Percentiles rank a stretch among this genome's conserved stretches.
Evolutionary conservation across 2,888 invertebrate species (phyloP).

Genomic region (Sturmia bella): DNA sequence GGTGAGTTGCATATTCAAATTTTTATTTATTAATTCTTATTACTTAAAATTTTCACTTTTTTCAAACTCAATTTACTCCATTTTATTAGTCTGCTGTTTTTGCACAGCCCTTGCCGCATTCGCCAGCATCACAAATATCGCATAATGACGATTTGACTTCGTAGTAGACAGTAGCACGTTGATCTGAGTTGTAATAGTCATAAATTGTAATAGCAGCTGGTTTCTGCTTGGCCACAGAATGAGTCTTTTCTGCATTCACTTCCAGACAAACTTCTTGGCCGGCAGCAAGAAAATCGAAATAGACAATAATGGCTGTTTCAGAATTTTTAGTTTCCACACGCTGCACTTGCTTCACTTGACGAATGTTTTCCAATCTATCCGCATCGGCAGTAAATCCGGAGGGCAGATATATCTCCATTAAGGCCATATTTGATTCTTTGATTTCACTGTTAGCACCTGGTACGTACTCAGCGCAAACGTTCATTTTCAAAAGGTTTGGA

Average conservation of each 20-base stretch:
- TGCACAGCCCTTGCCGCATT: slow-evolving; percentile 80
- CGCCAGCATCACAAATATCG: slow-evolving; percentile 90
- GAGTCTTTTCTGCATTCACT: slow-evolving; percentile 90
- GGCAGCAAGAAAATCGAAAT: slow-evolving; percentile 86
- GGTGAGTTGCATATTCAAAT: neutral
- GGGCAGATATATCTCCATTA: slow-evolving; percentile 93
- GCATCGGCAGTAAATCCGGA: slow-evolving; percentile 94
- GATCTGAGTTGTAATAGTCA: slow-evolving; percentile 93
- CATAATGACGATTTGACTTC: slow-evolving; percentile 85
- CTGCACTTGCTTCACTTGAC: slow-evolving; percentile 82
- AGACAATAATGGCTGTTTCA: slow-evolving; percentile 85
- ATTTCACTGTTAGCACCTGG: slow-evolving; percentile 71
- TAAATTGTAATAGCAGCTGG: slow-evolving; percentile 92
- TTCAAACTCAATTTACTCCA: neutral
- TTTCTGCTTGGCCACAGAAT: slow-evolving; percentile 93
- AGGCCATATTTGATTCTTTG: slow-evolving; percentile 91
- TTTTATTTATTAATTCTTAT: neutral
- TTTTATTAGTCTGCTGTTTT: neutral
- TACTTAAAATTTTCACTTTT: neutral
- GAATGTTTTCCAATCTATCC: slow-evolving; percentile 86
- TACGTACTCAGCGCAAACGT: slow-evolving; percentile 89
- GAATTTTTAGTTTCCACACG: slow-evolving; percentile 87
- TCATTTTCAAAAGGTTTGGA: slow-evolving; percentile 88
- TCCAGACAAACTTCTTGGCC: slow-evolving; percentile 86
- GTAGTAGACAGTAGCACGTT: slow-evolving; percentile 78